Percentiles rank a stretch among this genome's conserved stretches.
Conservation (phyloP, 2,888 invertebrate species). For the Diadegma fenestrale region DNA sequence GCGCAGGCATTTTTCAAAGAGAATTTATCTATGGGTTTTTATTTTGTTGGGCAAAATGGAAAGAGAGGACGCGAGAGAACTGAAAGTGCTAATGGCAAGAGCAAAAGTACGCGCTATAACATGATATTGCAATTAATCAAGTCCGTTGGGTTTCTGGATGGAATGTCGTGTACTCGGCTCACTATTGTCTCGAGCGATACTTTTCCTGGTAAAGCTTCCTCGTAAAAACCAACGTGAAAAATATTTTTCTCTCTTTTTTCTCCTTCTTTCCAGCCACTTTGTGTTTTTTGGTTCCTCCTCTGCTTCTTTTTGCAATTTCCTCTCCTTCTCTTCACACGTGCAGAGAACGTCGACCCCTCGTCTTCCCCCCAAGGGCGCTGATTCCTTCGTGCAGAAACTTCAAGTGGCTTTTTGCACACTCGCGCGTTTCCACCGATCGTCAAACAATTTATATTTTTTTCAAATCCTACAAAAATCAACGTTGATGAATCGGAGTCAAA, state of each 20-base stretch:
- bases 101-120: constrained; percentile 54
- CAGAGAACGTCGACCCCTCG: constrained; percentile 47
- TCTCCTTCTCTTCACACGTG: constrained; percentile 33
- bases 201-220: constrained; percentile 10
- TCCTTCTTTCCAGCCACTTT: constrained; percentile 21
- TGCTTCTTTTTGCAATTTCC: constrained; percentile 40
- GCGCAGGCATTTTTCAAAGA: constrained; percentile 1
- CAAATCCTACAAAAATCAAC: neutral
- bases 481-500: neutral
- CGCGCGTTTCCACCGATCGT: constrained; percentile 36
- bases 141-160: constrained; percentile 39
- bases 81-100: constrained; percentile 56
- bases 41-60: neutral
- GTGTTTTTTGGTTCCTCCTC: constrained; percentile 29
- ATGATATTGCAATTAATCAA: constrained; percentile 68
- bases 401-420: constrained; percentile 50
- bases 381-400: constrained; percentile 56
- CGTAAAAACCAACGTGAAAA: constrained; percentile 49
- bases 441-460: constrained; percentile 22
- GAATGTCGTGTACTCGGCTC: constrained; percentile 23
- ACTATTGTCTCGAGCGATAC: constrained; percentile 49
- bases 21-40: constrained; percentile 34
- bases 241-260: constrained; percentile 14
- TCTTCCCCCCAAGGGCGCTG: constrained; percentile 22
- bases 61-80: neutral